Evolutionary conservation across 1,140 invertebrate species (phyloP), one percentile per base, ranked within the genome.

Genomic region (Solen grandis): DNA sequence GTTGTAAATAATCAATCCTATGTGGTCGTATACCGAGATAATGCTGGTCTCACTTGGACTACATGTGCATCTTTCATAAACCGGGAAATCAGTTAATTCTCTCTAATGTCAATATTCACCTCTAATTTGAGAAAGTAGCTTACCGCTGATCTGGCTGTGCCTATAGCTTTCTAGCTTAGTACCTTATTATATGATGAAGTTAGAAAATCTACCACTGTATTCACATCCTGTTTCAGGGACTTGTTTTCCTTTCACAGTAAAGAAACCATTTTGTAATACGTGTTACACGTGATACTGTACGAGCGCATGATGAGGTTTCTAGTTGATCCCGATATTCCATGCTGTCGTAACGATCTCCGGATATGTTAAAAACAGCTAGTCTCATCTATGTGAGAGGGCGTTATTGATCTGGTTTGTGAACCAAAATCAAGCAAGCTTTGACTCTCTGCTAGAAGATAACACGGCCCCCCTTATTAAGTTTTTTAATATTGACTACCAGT

Each of bases 11-110:
- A 4, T 3, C 55, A 33, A 22, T 72, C 69, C 36, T 55, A 46
- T 36, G 10, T 16, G 41, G n/a, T n/a, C n/a, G n/a, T n/a, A n/a
- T n/a, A n/a, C n/a, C n/a, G n/a, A n/a, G n/a, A n/a, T n/a, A n/a
- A n/a, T n/a, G n/a, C n/a, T n/a, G n/a, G n/a, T n/a, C n/a, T n/a
- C n/a, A n/a, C n/a, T n/a, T n/a, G n/a, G n/a, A n/a, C n/a, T n/a
- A n/a, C n/a, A n/a, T n/a, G n/a, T n/a, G n/a, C n/a, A n/a, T n/a
- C 66, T 52, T 5, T 31, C 66, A 69, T 69, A 33, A 69, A 69
- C 13, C 46, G 10, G 46, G 29, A 29, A 33, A 75, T 41, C 2
- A n/a, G 59, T n/a, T n/a, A n/a, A n/a, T 31, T 33, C 3, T 57
- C 29, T 35, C 16, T 16, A 19, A 72, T 55, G 31, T 72, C 31